Conservation (phyloP, 2,888 invertebrate genomes). For the Drosophila parthenogenetica region DNA sequence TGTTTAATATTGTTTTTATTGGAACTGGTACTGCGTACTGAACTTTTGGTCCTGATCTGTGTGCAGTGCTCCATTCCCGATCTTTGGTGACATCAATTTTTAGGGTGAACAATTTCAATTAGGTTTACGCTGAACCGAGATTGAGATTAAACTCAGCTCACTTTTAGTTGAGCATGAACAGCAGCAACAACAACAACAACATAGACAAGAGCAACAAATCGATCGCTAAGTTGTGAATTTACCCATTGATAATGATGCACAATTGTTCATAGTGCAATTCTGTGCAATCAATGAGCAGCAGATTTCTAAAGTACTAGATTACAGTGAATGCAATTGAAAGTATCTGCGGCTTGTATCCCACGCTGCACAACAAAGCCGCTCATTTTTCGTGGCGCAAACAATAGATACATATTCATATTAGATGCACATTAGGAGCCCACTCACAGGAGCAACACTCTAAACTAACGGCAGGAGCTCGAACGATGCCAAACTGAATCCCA, state of each 20-base stretch:
- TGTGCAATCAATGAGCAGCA: constrained; percentile 19
- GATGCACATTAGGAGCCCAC: constrained; percentile 83
- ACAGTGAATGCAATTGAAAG: neutral
- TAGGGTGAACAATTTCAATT: constrained; percentile 84
- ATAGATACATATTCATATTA: constrained; percentile 80
- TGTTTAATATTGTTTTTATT: constrained; percentile 37
- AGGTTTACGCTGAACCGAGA: constrained; percentile 77
- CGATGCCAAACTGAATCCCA: constrained; percentile 25
- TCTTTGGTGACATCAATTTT: constrained; percentile 84
- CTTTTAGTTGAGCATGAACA: constrained; percentile 55
- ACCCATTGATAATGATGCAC: constrained; percentile 50
- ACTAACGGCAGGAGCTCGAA: constrained; percentile 40
- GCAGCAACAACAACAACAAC: constrained; percentile 29
- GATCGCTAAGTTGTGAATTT: constrained; percentile 41
- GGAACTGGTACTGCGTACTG: constrained; percentile 55
- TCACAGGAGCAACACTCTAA: constrained; percentile 64
- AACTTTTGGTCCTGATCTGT: constrained; percentile 81
- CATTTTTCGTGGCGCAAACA: constrained; percentile 63
- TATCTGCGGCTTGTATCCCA: constrained; percentile 49
- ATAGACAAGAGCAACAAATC: constrained; percentile 40
- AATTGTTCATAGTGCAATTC: constrained; percentile 38
- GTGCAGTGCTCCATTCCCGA: constrained; percentile 61
- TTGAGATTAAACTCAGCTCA: constrained; percentile 66
- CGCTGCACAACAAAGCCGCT: constrained; percentile 60
- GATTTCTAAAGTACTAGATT: constrained; percentile 1